These are phyloP conservation scores for Syngnathus floridae DNA, from an alignment of 2,113 vertebrate genomes.

Conservation along the genomic window DNA sequence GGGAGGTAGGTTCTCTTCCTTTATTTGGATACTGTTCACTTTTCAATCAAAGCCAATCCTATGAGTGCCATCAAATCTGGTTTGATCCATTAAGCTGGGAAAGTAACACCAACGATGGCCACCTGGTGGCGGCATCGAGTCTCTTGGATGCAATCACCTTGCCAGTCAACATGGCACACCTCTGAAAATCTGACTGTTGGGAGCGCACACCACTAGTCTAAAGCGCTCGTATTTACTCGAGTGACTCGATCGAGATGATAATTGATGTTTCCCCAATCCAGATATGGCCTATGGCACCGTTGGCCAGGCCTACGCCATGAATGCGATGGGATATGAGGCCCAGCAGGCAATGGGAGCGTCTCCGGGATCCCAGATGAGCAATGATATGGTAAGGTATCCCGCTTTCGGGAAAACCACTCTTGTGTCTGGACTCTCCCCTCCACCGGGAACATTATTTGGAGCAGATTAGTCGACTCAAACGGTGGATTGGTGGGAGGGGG, in stretches of 20 bases:
- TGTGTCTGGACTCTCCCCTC: slow-evolving; percentile 17
- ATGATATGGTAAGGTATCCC: slow-evolving; percentile 98
- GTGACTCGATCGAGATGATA: too few relatives aligned
- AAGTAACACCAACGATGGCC: too few relatives aligned
- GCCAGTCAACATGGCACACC: too few relatives aligned
- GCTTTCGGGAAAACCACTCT: slow-evolving; percentile 56
- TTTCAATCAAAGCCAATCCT: too few relatives aligned
- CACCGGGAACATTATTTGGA: slow-evolving; percentile 7
- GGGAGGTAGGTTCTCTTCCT: slow-evolving; percentile 74
- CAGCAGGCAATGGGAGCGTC: slow-evolving; percentile 83
- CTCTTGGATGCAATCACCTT: too few relatives aligned
- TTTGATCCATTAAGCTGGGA: too few relatives aligned
- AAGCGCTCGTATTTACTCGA: too few relatives aligned
- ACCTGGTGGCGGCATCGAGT: too few relatives aligned
- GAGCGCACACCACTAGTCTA: too few relatives aligned
- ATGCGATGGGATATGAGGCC: slow-evolving; percentile 87
- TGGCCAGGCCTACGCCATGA: slow-evolving; percentile 86
- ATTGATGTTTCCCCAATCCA: slow-evolving; percentile 41
- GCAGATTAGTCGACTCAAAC: slow-evolving; percentile 8
- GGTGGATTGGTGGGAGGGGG: slow-evolving; percentile 9
- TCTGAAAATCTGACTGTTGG: too few relatives aligned
- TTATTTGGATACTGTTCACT: not conserved
- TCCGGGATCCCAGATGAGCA: slow-evolving; percentile 81
- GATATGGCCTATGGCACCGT: slow-evolving; percentile 83
- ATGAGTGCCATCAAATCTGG: too few relatives aligned